Base-by-base conservation (phyloP, 2,113 vertebrate genomes). In the Pavo muticus region DNA sequence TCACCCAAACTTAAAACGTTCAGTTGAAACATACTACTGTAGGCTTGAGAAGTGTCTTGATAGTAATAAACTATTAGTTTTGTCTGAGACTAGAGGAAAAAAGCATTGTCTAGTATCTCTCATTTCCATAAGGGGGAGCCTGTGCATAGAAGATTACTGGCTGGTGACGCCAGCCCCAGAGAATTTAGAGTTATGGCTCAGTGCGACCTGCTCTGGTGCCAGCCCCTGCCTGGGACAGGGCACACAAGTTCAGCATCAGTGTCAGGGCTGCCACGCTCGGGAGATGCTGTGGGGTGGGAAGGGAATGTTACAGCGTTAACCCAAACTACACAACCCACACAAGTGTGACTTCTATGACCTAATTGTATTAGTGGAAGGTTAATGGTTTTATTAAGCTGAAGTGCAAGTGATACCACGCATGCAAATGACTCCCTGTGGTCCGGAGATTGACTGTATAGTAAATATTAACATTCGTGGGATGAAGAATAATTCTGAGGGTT, bases 101-200 rank as follows among this genome's bases (percentile, higher is more conserved):
- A 27, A 48, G 29, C 69, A 37, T 75, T 42, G 63, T 77, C 94
- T 64, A 78, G 88, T 95, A 45, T 96, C 95, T 95, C 91, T 96
- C 77, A 10, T 97, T 97, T 98, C 98, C 97, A 98, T 98, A 93
- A 98, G 98, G 97, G 97, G 98, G 98, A 98, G 98, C 98, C 81
- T 97, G 97, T 96, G 97, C 91, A 97, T 96, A 97, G 97, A 96
- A 95, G 95, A 98, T 97, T 76, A 74, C 39, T 73, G 20, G 11
- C 27, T 61, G 86, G 65, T 40, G 70, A 4, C 56, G 87, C 69
- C 84, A 44, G 69, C 74, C 90, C 88, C 84, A 11, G 79, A 71
- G 89, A 52, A 45, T 70, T 83, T 32, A 63, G 70, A 72, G 7
- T 4, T 57, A 1, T 57, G 52, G 68, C 85, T 69, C 78, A 2